Evolutionary conservation across 2,888 invertebrate species (phyloP), one percentile per base, ranked within the genome.

Genomic region (Torymus aiolomorphi): DNA sequence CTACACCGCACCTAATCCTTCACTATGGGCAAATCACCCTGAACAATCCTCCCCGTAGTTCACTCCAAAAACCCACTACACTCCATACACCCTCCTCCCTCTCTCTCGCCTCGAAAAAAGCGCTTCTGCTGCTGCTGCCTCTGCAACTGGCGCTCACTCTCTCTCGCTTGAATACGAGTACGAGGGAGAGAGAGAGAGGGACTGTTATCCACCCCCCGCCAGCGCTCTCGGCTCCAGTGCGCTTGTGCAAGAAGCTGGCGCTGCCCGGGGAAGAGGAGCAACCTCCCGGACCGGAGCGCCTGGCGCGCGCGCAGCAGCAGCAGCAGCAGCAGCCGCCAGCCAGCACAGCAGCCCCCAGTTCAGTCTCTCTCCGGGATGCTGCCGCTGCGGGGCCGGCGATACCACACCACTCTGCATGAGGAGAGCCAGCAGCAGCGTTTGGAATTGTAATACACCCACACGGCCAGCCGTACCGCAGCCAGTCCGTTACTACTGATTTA

Each of bases 171-270:
- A 20, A 14, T 20, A 51, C 4, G 65, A 56, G 65, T n/a, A n/a
- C 49, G 61, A 76, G 59, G 2, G 62, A 31, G 67, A 51, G 24
- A 24, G 66, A 13, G 61, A 20, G 63, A 54, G 56, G 56, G 13
- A 54, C 56, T 20, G 31, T 31, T 31, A 31, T 31, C 31, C 31
- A 31, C 31, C 31, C 31, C 31, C 31, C 31, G 31, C 31, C 31
- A 31, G 31, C 31, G 3, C 31, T 31, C 31, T 31, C 31, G 31
- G 31, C 31, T 31, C 31, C 31, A 87, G 85, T 89, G 89, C 89
- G 89, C 89, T 88, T 88, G 89, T 88, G 89, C 89, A 87, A 88
- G 89, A 88, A 88, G 89, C 89, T 87, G 83, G 84, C 84, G 79
- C 86, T 89, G 89, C 89, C 89, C 89, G 89, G 81, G 81, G 78